Evolutionary conservation across 2,888 invertebrate species (phyloP), one percentile per base, ranked within the genome.

Genomic region (Brachypalpus laphriformis): DNA sequence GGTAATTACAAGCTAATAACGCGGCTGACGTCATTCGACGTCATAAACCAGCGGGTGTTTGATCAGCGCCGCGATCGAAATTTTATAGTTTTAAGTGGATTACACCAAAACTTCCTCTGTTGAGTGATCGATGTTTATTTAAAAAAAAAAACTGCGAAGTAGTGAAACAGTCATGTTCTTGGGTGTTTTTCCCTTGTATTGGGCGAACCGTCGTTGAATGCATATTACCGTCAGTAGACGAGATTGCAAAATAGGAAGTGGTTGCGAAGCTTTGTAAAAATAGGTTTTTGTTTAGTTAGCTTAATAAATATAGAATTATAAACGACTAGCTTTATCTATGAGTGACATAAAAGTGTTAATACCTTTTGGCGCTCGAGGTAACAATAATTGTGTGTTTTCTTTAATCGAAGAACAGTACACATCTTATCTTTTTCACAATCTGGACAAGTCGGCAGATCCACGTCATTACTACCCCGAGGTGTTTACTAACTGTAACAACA

Each of bases 1-100:
- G 95, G 96, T 97, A 91, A 88, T 11, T 65, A 14, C 0, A 16
- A 18, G 31, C 28, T 37, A 37, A n/a, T 11, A 45, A 63, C 31
- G 28, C 14, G 47, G 9, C 20, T 70, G 61, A 70, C 61, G 70
- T 77, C 77, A 77, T 76, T n/a, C 31, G 45, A 45, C 45, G 18
- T 45, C 18, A 45, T 8, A 20, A 20, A 16, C 11, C 5, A 16
- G 42, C 9, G 14, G 1, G 28, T 61, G 18, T 45, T 45, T 45
- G 20, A 61, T 28, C 16, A 11, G 22, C 31, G 65, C 47, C 49
- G 40, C 40, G 22, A 14, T 40, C 20, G 25, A 49, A 37, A 49
- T 34, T 20, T 49, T 14, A 4, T 22, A 20, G n/a, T 31, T 51
- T 37, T 0, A 9, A 11, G n/a, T n/a, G 42, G 11, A n/a, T 57